Percentiles rank a stretch among this genome's conserved stretches.
These are phyloP conservation scores for Sphaeridia pumilis DNA, from an alignment of 2,888 invertebrate genomes.

Conservation along the genomic window DNA sequence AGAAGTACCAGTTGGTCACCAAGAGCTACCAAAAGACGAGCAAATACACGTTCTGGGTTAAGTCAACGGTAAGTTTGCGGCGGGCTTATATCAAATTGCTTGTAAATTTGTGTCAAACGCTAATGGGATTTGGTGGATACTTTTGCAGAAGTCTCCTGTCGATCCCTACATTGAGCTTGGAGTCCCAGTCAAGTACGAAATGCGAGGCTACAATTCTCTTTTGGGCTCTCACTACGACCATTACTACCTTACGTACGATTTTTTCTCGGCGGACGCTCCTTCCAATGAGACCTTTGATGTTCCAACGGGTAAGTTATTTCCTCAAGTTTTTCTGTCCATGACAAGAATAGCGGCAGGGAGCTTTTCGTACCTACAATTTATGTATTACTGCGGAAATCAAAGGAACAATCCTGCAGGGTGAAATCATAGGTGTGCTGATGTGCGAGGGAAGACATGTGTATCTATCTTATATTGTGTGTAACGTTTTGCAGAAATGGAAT, in stretches of 20 bases:
- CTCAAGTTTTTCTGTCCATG: no score
- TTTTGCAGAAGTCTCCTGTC: slow-evolving; percentile 24
- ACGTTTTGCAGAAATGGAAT: slow-evolving; percentile 51
- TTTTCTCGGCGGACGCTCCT: slow-evolving; percentile 51
- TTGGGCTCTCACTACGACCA: slow-evolving; percentile 95
- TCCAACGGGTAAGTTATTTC: slow-evolving; percentile 50
- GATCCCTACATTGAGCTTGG: slow-evolving; percentile 40
- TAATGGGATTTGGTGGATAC: no score
- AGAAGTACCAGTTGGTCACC: slow-evolving; percentile 64
- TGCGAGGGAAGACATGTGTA: no score
- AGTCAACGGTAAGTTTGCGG: slow-evolving; percentile 50
- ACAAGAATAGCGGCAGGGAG: no score
- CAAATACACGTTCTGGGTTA: slow-evolving; percentile 79
- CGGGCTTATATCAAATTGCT: no score
- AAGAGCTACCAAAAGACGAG: slow-evolving; percentile 66
- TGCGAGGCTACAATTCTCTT: slow-evolving; percentile 82
- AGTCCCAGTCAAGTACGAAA: slow-evolving; percentile 66
- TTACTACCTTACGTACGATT: slow-evolving; percentile 56
- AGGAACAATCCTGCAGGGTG: no score
- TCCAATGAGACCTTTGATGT: slow-evolving; percentile 57
- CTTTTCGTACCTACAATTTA: no score
- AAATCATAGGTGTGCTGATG: no score
- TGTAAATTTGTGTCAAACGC: no score
- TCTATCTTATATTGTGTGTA: no score
- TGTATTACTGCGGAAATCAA: no score